A percentile compares a stretch with the other conserved stretches of the same genome.
phyloP scores from a whole-genome alignment of 2,888 invertebrate species.

The Chalcis sispes region DNA sequence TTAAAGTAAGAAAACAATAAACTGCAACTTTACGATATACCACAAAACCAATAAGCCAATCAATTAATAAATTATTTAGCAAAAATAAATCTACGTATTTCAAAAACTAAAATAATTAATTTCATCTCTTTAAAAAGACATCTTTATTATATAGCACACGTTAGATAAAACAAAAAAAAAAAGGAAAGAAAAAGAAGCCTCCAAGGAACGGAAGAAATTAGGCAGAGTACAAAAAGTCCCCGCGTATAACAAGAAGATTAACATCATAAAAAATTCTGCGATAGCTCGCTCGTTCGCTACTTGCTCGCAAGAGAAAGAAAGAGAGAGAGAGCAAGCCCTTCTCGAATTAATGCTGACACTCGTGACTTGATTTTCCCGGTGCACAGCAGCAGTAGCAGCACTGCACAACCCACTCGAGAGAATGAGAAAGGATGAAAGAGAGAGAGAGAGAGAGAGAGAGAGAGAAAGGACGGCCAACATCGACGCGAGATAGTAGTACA shows the following conservation, averaged over 20 bases:
- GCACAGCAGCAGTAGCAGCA: no score
- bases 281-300: slow-evolving; percentile 1
- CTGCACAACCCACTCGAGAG: no score
- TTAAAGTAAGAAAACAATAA: no score
- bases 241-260: slow-evolving; percentile 39
- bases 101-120: no score
- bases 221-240: not conserved
- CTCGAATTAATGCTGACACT: slow-evolving; percentile 53
- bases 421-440: not conserved
- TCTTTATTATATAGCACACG: no score
- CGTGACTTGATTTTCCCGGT: slow-evolving; percentile 46
- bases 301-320: no score
- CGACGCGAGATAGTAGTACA: not conserved
- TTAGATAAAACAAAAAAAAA: not conserved
- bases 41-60: no score
- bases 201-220: not conserved
- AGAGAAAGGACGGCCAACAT: not conserved
- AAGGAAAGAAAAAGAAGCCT: not conserved
- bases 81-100: no score
- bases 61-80: no score
- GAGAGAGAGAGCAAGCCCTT: slow-evolving; percentile 2
- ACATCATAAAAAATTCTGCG: slow-evolving; percentile 52
- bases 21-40: no score
- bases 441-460: not conserved
- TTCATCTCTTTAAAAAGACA: no score